These are phyloP conservation scores for Sapayoa aenigma DNA, from an alignment of 2,113 vertebrate genomes.

Conservation along the genomic window DNA sequence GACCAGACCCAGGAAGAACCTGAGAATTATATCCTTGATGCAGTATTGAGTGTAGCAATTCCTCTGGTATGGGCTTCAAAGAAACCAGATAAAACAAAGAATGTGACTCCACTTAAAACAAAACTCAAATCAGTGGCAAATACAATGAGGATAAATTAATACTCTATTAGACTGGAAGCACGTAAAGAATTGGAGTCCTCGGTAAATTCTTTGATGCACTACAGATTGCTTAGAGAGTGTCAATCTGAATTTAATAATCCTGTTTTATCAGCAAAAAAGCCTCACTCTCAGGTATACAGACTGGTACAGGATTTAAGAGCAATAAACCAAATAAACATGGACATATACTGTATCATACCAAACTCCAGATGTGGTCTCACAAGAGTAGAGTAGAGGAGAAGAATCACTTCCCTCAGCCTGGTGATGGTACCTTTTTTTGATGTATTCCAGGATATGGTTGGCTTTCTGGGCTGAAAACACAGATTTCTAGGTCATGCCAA, in stretches of 20 bases:
- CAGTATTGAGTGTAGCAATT: background rate
- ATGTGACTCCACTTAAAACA: background rate
- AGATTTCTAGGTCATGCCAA: background rate
- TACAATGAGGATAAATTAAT: background rate
- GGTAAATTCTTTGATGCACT: background rate
- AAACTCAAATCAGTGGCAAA: background rate
- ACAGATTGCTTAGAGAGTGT: background rate
- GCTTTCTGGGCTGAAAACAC: background rate
- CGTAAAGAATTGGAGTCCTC: background rate
- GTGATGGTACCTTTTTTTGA: background rate
- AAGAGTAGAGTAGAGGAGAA: accelerated
- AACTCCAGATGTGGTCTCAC: background rate
- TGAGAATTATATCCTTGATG: background rate
- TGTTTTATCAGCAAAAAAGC: background rate
- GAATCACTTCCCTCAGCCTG: background rate
- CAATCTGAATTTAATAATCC: background rate
- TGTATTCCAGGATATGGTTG: background rate
- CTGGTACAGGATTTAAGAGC: background rate
- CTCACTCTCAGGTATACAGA: background rate
- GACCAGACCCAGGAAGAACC: background rate
- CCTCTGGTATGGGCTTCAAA: background rate
- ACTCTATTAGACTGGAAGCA: background rate
- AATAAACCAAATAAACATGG: background rate
- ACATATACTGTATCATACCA: background rate
- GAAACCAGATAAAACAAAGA: background rate